Base-by-base conservation (phyloP, 2,113 vertebrate species). In the Gobius niger region DNA sequence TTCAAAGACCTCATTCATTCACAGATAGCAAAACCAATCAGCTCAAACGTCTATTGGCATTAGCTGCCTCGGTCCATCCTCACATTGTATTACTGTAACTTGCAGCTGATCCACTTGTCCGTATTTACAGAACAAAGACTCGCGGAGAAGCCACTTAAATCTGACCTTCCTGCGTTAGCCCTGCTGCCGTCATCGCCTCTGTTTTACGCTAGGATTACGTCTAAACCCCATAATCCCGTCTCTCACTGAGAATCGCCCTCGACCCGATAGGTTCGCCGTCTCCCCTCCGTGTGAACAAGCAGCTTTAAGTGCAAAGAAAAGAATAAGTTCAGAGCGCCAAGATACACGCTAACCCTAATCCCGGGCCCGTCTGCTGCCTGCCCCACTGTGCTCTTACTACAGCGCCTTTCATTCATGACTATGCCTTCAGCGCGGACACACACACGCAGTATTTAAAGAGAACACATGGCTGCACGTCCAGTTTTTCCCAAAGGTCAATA, bases 321-420 rank as follows among this genome's bases (percentile, higher is more conserved):
- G 63, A 75, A 67, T 3, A 4, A 34, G 24, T 34, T 61, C 79
- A 24, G 57, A 47, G 68, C 47, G 73, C 63, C 54, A 79, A 82
- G 82, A 85, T 80, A 77, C 82, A 63, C 24, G 24, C 64, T 78
- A 75, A 82, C 69, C 75, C 65, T 82, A 84, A 84, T 84, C 80
- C 72, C 19, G 56, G 41, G 56, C 44, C 76, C 69, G 75, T 69
- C 68, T 67, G 63, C 8, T 41, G 69, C 51, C n/a, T 14, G 7
- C 13, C 15, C 7, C 52, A 46, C 13, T 47, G 72, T 6, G 7
- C 18, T 57, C 67, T 60, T 42, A 67, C 7, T 46, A 56, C 57
- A 67, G 6, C 24, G 24, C 19, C n/a, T 44, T 52, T 70, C 5
- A 7, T 50, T 44, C 56, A 60, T 52, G 49, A 24, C 46, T 40